Conservation (phyloP, 2,797 vertebrate species). For the Leucoraja ocellata region DNA sequence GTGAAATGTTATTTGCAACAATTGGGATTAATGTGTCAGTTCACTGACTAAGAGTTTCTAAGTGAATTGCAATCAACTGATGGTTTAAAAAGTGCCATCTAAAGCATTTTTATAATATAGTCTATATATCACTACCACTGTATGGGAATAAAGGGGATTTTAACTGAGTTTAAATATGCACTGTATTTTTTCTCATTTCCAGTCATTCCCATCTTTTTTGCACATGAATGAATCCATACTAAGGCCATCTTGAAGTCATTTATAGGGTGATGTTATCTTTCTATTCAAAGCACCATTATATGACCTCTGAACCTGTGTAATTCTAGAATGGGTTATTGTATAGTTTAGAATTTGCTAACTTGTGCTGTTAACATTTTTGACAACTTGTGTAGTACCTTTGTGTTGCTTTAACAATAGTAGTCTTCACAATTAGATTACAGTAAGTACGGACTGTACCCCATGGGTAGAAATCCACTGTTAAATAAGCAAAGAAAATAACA, state of each 20-base stretch:
- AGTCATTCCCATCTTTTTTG: conserved; percentile 38
- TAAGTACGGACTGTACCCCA: conserved; percentile 64
- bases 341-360: conserved; percentile 69
- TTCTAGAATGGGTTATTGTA: conserved; percentile 60
- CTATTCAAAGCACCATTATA: conserved; percentile 29
- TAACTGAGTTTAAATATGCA: conserved; percentile 41
- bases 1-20: conserved; percentile 53
- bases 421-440: conserved; percentile 58
- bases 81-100: conserved; percentile 44
- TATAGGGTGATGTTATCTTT: conserved; percentile 36
- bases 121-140: conserved; percentile 46
- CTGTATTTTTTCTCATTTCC: conserved; percentile 39
- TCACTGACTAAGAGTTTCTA: conserved; percentile 44
- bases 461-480: conserved; percentile 67
- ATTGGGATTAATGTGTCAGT: conserved; percentile 48
- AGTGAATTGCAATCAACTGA: conserved; percentile 41
- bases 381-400: conserved; percentile 58
- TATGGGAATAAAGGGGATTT: conserved; percentile 41
- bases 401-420: conserved; percentile 55
- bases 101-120: conserved; percentile 43
- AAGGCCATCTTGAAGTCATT: conserved; percentile 37
- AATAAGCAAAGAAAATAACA: conserved; percentile 51
- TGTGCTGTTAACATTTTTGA: conserved; percentile 71
- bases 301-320: conserved; percentile 51
- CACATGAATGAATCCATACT: conserved; percentile 38